phyloP scores from a whole-genome alignment of 2,113 vertebrate genomes.

The Aspidoscelis tigris region DNA sequence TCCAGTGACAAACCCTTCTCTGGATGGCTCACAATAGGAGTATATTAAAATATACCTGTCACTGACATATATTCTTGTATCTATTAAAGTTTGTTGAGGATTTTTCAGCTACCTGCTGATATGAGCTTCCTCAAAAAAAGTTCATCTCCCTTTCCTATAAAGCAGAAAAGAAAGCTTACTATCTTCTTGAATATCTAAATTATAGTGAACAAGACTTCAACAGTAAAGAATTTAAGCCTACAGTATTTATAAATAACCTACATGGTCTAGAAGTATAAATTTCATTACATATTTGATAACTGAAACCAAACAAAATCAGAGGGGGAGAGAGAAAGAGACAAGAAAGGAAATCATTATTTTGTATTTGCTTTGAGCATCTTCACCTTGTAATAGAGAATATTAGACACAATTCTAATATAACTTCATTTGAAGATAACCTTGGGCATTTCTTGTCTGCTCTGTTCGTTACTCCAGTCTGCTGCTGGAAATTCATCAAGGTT shows the following conservation, averaged over 20 bases:
- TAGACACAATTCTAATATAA: constrained; percentile 72
- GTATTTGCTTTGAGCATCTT: constrained; percentile 60
- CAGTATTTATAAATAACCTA: constrained; percentile 32
- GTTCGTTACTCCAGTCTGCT: constrained; percentile 55
- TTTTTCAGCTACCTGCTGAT: too few relatives aligned
- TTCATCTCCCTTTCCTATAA: too few relatives aligned
- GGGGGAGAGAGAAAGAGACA: not conserved
- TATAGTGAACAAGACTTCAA: not conserved
- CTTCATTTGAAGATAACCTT: constrained; percentile 70
- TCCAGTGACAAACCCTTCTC: too few relatives aligned
- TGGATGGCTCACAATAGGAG: too few relatives aligned
- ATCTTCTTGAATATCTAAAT: constrained; percentile 27
- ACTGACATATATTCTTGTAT: too few relatives aligned
- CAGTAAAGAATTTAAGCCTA: constrained; percentile 26
- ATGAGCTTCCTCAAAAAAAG: too few relatives aligned
- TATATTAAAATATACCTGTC: too few relatives aligned
- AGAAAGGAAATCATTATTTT: constrained; percentile 40
- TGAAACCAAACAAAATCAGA: constrained; percentile 26
- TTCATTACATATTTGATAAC: constrained; percentile 30
- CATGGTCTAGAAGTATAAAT: constrained; percentile 37
- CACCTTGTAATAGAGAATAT: constrained; percentile 65
- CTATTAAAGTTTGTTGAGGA: too few relatives aligned
- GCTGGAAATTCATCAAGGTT: constrained; percentile 65
- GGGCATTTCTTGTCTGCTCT: constrained; percentile 59
- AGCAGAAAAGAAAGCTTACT: too few relatives aligned